A percentile compares a stretch with the other conserved stretches of the same genome.
Conservation (phyloP, 2,797 vertebrate species). For the Dendrocincla fuliginosa region DNA sequence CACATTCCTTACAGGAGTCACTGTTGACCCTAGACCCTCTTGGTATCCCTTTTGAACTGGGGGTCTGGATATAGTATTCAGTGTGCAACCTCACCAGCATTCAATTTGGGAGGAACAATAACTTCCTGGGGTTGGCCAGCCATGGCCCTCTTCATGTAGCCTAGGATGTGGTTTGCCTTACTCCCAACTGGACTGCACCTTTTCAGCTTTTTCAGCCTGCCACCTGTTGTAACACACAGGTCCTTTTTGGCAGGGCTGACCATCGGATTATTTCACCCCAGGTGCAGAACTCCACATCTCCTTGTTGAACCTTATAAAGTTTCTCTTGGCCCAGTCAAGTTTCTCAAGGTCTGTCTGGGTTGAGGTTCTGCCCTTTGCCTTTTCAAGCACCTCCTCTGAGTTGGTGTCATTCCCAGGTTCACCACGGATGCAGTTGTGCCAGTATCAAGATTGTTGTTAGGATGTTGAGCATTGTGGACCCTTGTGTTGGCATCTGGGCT, state of each 20-base stretch:
- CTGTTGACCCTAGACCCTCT: neutral
- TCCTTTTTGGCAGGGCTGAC: neutral
- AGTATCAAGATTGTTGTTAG: neutral
- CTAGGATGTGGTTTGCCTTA: neutral
- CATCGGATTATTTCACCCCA: neutral
- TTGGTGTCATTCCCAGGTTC: accelerated
- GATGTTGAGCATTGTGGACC: neutral
- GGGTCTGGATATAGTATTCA: neutral
- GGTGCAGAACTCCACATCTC: neutral
- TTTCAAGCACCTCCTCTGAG: neutral
- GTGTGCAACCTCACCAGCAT: neutral
- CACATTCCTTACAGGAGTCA: neutral
- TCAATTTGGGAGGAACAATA: neutral
- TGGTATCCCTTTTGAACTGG: neutral
- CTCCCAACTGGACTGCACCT: neutral
- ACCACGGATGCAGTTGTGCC: accelerated
- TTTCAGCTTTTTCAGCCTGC: neutral
- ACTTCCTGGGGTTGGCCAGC: neutral
- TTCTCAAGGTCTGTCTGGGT: neutral
- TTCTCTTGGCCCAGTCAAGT: neutral
- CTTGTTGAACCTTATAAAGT: neutral
- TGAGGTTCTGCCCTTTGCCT: neutral
- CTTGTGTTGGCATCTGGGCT: neutral
- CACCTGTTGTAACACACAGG: accelerated
- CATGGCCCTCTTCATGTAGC: neutral